Conservation (phyloP, 2,797 vertebrate species). For the Tamandua tetradactyla region DNA sequence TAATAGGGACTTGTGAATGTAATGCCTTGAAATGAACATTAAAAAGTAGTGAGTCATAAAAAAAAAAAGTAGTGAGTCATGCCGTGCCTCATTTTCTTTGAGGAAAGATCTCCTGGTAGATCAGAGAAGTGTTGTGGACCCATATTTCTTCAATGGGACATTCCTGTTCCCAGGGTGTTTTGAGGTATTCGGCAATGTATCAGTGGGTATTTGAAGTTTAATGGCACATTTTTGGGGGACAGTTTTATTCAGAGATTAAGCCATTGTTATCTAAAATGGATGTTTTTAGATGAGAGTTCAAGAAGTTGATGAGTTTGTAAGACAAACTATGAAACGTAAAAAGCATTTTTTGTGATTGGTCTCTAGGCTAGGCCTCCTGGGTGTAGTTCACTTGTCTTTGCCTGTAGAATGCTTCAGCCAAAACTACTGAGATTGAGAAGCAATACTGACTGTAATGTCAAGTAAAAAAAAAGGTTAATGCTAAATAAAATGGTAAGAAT, state of each 20-base stretch:
- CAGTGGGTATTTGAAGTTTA: not conserved
- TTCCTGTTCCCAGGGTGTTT: not conserved
- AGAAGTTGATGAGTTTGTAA: not conserved
- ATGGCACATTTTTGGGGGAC: not conserved
- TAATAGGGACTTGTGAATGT: not conserved
- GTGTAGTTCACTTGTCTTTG: not conserved
- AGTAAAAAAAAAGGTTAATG: not conserved
- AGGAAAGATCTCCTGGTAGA: not conserved
- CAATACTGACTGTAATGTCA: not conserved
- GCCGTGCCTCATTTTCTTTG: not conserved
- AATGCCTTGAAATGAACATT: not conserved
- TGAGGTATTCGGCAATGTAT: not conserved
- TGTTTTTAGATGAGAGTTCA: not conserved
- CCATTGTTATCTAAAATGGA: not conserved
- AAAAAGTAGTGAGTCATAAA: not conserved
- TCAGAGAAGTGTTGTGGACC: not conserved
- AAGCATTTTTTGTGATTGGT: not conserved
- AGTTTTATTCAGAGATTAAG: not conserved
- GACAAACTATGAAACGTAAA: not conserved
- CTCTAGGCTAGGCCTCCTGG: not conserved
- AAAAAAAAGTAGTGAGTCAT: not conserved
- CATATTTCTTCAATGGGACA: not conserved
- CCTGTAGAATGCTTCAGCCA: not conserved
- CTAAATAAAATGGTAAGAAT: not conserved
- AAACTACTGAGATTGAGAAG: not conserved